These are phyloP conservation scores for Ramphastos sulfuratus DNA, from an alignment of 2,113 vertebrate species.

Conservation along the genomic window DNA sequence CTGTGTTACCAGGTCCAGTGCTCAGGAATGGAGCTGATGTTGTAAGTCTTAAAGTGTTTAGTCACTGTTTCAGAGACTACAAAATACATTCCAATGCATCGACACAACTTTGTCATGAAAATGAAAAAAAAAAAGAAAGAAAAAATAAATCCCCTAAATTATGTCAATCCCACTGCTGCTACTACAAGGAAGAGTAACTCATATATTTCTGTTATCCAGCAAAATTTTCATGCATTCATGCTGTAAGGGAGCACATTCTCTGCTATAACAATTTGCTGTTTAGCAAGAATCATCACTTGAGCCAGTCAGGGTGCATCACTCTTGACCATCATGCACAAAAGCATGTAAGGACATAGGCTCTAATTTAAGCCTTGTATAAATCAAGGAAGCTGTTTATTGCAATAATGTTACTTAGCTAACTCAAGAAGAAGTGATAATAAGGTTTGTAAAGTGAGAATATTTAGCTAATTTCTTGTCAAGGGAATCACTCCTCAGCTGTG, in stretches of 20 bases:
- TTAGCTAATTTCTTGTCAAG: not conserved
- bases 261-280: not conserved
- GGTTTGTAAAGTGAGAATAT: not conserved
- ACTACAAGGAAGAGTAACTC: not conserved
- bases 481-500: not conserved
- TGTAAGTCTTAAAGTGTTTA: not conserved
- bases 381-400: not conserved
- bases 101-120: not conserved
- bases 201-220: not conserved
- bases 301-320: not conserved
- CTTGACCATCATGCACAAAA: fast-evolving
- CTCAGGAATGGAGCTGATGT: not conserved
- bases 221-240: not conserved
- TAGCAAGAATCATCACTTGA: not conserved
- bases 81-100: not conserved
- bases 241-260: no score
- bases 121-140: not conserved
- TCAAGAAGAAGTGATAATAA: not conserved
- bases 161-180: not conserved
- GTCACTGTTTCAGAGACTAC: not conserved
- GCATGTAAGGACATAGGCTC: not conserved
- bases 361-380: not conserved
- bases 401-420: not conserved
- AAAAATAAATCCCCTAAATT: no score
- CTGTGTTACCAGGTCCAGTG: not conserved